Base-by-base conservation (phyloP, 2,113 vertebrate species). In the Coracopsis vasa region DNA sequence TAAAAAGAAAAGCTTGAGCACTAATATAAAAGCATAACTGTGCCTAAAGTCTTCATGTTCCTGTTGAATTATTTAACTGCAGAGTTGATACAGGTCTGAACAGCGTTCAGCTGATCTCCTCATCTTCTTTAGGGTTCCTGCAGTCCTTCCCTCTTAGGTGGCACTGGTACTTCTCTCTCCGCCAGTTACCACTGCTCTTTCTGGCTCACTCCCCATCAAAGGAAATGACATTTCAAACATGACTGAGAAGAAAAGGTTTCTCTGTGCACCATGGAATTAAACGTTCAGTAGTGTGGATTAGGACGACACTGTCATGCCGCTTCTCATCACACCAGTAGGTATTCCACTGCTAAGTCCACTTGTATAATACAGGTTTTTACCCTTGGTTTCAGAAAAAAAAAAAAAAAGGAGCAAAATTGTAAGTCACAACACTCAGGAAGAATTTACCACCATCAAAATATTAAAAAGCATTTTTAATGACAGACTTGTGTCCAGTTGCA, bases 141-240 rank as follows among this genome's bases (percentile, higher is more conserved):
- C 16, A 69, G 16, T 21, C 16, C 33, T 35, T 58, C 16, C 20
- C 19, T 95, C 58, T 56, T 28, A 33, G 15, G 19, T 65, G 31
- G 20, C 42, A 27, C 18, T 8, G 1, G 2, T 51, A 12, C 54
- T 74, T 89, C 35, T 51, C 42, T n/a, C 53, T 67, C 50, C 54
- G 31, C 16, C 48, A 70, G 29, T 13, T 77, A 21, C 48, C 33
- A 5, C 27, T n/a, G 53, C 27, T 48, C 51, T 35, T 79, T 83
- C 41, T 94, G 47, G 11, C 37, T 79, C 10, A 0, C 10, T 54
- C 13, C 17, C 10, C 2, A 0, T 42, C 39, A 62, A 33, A 80
- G 39, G 7, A 90, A 73, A 77, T 4, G 11, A 0, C 1, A 1
- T 41, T n/a, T 56, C 50, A 87, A 67, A 90, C 0, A 0, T 0